Evolutionary conservation across 1,140 invertebrate species (phyloP).

Genomic region (Hyles euphorbiae): DNA sequence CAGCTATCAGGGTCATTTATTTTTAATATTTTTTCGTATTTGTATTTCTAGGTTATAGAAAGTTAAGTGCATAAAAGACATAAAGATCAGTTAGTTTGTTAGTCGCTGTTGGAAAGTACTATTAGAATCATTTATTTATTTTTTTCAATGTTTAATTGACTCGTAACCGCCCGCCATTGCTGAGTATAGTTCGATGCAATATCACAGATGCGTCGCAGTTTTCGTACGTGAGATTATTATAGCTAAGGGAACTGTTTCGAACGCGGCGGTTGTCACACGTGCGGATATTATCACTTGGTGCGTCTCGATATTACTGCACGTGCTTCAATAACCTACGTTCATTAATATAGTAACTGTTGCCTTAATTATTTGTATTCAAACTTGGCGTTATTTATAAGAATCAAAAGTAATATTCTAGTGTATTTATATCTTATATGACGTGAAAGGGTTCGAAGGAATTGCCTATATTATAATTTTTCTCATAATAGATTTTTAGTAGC

Average conservation of each 20-base stretch:
- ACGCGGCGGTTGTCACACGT: slow-evolving; percentile 25
- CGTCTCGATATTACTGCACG: slow-evolving; percentile 11
- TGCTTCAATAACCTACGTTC: slow-evolving; percentile 31
- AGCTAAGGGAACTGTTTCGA: slow-evolving; percentile 25
- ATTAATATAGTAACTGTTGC: slow-evolving; percentile 42
- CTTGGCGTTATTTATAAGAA: slow-evolving; percentile 37
- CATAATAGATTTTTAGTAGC: slow-evolving; percentile 22
- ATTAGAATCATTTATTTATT: too few relatives aligned
- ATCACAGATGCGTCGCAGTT: too few relatives aligned
- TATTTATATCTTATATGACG: slow-evolving; percentile 43
- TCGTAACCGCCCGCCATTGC: too few relatives aligned
- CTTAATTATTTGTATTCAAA: slow-evolving; percentile 49
- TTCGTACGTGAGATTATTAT: slow-evolving; percentile 29
- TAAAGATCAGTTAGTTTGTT: too few relatives aligned
- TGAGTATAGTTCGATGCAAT: too few relatives aligned
- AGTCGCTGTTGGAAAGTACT: too few relatives aligned
- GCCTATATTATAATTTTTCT: slow-evolving; percentile 35
- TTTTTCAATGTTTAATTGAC: too few relatives aligned
- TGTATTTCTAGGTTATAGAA: too few relatives aligned
- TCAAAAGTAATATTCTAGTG: slow-evolving; percentile 42
- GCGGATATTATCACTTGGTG: slow-evolving; percentile 5
- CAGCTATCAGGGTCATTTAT: too few relatives aligned
- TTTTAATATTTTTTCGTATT: too few relatives aligned
- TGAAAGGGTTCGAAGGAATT: slow-evolving; percentile 41
- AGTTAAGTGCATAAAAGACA: too few relatives aligned